These are phyloP conservation scores for Pterocles burchelli DNA, from an alignment of 2,113 vertebrate species.

Conservation along the genomic window DNA sequence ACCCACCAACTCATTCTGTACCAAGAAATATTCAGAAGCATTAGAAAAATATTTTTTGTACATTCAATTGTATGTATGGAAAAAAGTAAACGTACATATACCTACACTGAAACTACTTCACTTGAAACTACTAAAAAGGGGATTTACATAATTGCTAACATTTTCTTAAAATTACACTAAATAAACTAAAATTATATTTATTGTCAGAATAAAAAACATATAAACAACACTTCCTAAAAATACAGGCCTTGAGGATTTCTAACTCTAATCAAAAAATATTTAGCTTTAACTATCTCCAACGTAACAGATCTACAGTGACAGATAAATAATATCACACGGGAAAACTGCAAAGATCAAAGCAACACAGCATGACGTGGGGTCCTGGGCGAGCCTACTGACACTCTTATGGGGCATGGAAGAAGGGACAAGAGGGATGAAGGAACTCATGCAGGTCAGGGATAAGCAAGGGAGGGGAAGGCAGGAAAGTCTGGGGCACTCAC, in stretches of 20 bases:
- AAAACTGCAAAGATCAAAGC: background rate
- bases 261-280: background rate
- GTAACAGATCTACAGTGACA: background rate
- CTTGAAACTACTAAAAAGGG: background rate
- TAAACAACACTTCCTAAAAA: background rate
- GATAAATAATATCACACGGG: background rate
- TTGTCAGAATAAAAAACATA: background rate
- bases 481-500: background rate
- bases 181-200: background rate
- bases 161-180: background rate
- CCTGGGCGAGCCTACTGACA: background rate
- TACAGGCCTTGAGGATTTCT: background rate
- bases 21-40: background rate
- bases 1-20: background rate
- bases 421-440: background rate
- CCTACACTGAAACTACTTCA: background rate
- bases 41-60: slow-evolving; percentile 35
- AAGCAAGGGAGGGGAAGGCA: background rate
- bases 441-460: fast-evolving
- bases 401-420: background rate
- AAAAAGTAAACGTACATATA: background rate
- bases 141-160: background rate
- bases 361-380: fast-evolving
- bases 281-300: background rate
- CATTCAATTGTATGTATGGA: background rate